Conservation (phyloP, 2,888 invertebrate species). For the Campoletis raptor region DNA sequence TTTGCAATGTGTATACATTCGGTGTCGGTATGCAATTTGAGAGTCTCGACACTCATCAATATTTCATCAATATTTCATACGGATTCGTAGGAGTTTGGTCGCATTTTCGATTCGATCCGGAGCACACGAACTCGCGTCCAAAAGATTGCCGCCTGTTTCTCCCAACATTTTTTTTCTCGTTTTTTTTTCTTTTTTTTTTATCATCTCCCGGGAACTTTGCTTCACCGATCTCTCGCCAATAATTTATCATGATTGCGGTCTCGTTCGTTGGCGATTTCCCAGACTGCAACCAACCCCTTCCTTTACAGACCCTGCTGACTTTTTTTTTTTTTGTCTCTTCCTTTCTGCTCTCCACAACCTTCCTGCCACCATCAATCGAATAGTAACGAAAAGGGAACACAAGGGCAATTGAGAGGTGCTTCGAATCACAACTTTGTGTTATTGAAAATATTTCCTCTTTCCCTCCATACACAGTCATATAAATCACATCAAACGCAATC, state of each 20-base stretch:
- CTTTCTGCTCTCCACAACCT: neutral
- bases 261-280: slow-evolving; percentile 42
- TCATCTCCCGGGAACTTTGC: slow-evolving; percentile 45
- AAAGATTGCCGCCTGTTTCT: slow-evolving; percentile 31
- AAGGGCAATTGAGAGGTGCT: slow-evolving; percentile 16
- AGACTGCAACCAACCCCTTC: slow-evolving; percentile 10
- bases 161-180: neutral
- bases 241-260: slow-evolving; percentile 57
- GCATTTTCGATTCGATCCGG: slow-evolving; percentile 31
- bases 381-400: neutral
- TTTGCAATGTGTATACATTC: neutral
- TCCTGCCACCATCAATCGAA: neutral
- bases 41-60: slow-evolving; percentile 43
- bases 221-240: slow-evolving; percentile 49
- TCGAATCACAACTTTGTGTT: neutral
- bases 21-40: slow-evolving; percentile 10
- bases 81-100: slow-evolving; percentile 44
- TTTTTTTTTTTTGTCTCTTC: neutral
- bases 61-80: slow-evolving; percentile 67
- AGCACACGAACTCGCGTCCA: slow-evolving; percentile 1
- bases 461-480: no score
- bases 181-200: neutral
- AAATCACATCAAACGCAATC: no score
- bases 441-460: neutral
- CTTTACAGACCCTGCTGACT: neutral